phyloP scores from a whole-genome alignment of 2,797 vertebrate genomes.

The Coilia nasus region DNA sequence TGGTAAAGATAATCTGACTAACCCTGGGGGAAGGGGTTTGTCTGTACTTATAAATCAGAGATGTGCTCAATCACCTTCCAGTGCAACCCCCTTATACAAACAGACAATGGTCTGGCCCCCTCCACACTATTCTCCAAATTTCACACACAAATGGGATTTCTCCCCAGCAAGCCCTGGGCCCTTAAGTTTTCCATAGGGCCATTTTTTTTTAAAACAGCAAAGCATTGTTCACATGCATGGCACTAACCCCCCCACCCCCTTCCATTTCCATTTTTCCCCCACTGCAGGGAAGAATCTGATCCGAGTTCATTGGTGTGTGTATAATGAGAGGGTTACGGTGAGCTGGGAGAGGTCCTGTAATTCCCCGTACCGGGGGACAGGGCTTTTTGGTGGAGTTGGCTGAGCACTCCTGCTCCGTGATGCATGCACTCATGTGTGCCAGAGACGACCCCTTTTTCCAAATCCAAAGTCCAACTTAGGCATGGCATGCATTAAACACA shows the following conservation, averaged over 20 bases:
- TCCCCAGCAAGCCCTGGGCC: slow-evolving; percentile 31
- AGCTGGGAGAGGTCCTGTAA: slow-evolving; percentile 84
- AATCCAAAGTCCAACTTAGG: slow-evolving; percentile 75
- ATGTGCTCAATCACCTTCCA: slow-evolving; percentile 11
- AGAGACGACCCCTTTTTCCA: slow-evolving; percentile 73
- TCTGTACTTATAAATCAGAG: slow-evolving; percentile 23
- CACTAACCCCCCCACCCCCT: slow-evolving; percentile 63
- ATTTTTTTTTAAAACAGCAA: slow-evolving; percentile 73
- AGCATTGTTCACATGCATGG: slow-evolving; percentile 79
- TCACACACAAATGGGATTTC: slow-evolving; percentile 37
- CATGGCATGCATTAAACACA: slow-evolving; percentile 69
- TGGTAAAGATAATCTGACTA: background rate
- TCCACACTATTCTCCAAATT: slow-evolving; percentile 35
- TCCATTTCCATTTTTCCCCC: slow-evolving; percentile 62
- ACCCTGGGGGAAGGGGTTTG: background rate
- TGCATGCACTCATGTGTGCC: slow-evolving; percentile 82
- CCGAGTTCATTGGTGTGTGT: slow-evolving; percentile 84
- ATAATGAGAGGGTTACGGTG: slow-evolving; percentile 86
- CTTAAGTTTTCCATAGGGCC: slow-evolving; percentile 57
- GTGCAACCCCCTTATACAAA: background rate
- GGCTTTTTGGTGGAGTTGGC: slow-evolving; percentile 81
- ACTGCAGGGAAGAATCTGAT: slow-evolving; percentile 78
- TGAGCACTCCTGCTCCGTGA: slow-evolving; percentile 81
- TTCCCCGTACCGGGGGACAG: slow-evolving; percentile 80
- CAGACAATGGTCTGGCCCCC: background rate